Percentiles rank a stretch among this genome's conserved stretches.
phyloP scores from a whole-genome alignment of 2,113 vertebrate genomes.

The Xenotilapia flavipinnis region DNA sequence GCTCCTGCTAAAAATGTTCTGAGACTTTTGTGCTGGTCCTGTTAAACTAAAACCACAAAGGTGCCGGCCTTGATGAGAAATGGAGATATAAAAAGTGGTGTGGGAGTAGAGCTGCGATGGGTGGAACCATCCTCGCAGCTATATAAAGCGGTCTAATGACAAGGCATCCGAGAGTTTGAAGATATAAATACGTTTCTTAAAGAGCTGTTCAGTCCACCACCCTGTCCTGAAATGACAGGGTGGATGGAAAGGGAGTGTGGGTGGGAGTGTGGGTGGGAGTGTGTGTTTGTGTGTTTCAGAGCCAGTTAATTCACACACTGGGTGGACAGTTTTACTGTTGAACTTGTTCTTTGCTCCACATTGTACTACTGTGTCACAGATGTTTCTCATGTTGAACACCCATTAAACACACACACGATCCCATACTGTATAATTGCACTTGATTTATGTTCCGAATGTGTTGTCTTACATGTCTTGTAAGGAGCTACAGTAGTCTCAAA shows the following conservation, averaged over 20 bases:
- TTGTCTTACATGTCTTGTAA: neutral
- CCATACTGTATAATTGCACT: neutral
- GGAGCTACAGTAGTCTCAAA: neutral
- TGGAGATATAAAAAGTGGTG: neutral
- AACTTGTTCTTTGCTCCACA: constrained; percentile 4
- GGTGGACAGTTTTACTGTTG: neutral
- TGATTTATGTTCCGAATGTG: neutral
- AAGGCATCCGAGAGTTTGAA: constrained; percentile 38
- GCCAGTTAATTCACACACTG: neutral
- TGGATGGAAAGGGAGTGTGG: constrained; percentile 13
- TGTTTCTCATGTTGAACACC: constrained; percentile 1
- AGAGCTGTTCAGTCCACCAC: neutral
- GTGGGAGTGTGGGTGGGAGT: neutral
- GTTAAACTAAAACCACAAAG: constrained; percentile 4
- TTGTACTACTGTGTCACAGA: neutral
- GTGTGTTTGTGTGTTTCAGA: neutral
- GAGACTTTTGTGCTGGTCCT: neutral
- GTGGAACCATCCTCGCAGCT: constrained; percentile 20
- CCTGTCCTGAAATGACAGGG: constrained; percentile 39
- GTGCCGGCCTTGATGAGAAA: neutral
- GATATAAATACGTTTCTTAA: constrained; percentile 49
- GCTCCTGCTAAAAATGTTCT: neutral
- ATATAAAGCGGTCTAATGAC: constrained; percentile 62
- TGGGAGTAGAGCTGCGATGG: constrained; percentile 22
- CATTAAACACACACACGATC: neutral